Evolutionary conservation across 1,140 invertebrate species (phyloP).

Genomic region (Pseudomyrmex concolor): DNA sequence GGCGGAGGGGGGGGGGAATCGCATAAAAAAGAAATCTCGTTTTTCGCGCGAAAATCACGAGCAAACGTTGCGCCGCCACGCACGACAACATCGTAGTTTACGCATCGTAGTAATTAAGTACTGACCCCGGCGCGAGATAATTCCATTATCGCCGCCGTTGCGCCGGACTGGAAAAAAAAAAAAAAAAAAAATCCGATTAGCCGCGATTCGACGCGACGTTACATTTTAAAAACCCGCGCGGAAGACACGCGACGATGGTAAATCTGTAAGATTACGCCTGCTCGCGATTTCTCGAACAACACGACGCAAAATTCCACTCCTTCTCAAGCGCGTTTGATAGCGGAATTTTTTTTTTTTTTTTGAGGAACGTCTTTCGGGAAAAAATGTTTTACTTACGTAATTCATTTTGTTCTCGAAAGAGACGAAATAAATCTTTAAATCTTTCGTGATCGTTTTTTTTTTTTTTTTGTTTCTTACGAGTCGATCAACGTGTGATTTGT

Average conservation of each 20-base stretch:
- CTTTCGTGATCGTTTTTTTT: neutral
- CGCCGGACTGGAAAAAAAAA: slow-evolving; percentile 48
- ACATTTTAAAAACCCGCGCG: slow-evolving; percentile 9
- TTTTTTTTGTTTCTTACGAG: neutral
- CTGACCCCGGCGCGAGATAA: slow-evolving; percentile 62
- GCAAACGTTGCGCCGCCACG: slow-evolving; percentile 9
- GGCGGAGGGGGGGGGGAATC: too few relatives aligned
- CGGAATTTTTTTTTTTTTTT: neutral
- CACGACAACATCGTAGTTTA: slow-evolving; percentile 33
- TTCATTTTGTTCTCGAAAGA: too few relatives aligned
- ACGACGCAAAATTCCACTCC: too few relatives aligned
- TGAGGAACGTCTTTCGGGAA: too few relatives aligned
- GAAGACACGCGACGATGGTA: neutral
- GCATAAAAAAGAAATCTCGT: too few relatives aligned
- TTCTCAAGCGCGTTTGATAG: neutral
- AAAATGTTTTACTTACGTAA: too few relatives aligned
- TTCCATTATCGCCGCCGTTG: slow-evolving; percentile 70
- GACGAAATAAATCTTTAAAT: neutral
- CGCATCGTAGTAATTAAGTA: slow-evolving; percentile 65
- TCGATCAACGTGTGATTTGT: neutral
- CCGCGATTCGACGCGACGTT: slow-evolving; percentile 45
- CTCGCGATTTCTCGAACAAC: neutral
- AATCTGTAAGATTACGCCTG: slow-evolving; percentile 54
- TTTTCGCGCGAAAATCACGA: neutral
- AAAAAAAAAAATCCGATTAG: slow-evolving; percentile 67